Evolutionary conservation across 1,140 invertebrate species (phyloP).

Genomic region (Lanistes nyassanus): DNA sequence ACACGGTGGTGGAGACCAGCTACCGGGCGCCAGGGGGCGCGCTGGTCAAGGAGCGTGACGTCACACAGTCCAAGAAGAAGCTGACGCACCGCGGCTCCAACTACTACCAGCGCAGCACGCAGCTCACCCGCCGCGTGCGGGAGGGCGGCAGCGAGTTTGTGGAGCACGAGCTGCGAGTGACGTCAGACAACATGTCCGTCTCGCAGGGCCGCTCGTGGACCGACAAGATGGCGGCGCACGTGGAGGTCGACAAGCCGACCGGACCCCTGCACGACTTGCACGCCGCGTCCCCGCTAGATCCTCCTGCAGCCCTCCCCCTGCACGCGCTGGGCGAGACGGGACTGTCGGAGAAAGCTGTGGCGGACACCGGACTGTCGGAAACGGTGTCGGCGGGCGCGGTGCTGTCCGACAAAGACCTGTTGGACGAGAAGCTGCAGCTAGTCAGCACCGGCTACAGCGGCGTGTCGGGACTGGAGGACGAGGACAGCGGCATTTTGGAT

Average conservation of each 20-base stretch:
- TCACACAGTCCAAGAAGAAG: slow-evolving; percentile 49
- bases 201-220: slow-evolving; percentile 53
- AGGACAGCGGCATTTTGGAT: no score
- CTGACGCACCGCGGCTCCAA: slow-evolving; percentile 55
- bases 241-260: background rate
- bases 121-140: slow-evolving; percentile 38
- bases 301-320: slow-evolving; percentile 10
- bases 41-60: slow-evolving; percentile 49
- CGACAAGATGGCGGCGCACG: slow-evolving; percentile 37
- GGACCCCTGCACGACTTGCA: background rate
- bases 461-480: slow-evolving; percentile 44
- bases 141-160: slow-evolving; percentile 49
- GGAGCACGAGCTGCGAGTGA: slow-evolving; percentile 49
- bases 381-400: background rate
- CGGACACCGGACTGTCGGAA: background rate
- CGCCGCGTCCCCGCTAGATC: background rate
- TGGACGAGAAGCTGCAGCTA: slow-evolving; percentile 38
- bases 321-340: background rate
- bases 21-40: slow-evolving; percentile 39
- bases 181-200: slow-evolving; percentile 51
- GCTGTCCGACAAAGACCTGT: no score
- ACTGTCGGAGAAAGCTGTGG: no score
- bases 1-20: slow-evolving; percentile 68
- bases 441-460: slow-evolving; percentile 45
- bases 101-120: slow-evolving; percentile 47